Base-by-base conservation (phyloP, 2,888 invertebrate species). In the Geophilus truncorum region DNA sequence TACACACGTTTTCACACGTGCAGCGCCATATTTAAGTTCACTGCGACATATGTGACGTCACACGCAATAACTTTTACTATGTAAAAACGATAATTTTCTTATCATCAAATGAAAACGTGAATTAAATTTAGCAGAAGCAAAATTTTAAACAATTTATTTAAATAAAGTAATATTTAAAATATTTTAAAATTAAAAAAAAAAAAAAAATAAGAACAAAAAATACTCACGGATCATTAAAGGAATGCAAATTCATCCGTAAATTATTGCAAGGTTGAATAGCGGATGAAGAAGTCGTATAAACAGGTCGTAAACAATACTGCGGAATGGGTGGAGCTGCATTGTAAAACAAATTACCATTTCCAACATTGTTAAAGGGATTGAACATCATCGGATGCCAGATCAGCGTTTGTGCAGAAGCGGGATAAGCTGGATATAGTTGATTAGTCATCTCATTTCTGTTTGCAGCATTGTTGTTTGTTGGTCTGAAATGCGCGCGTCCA, bases 221-320 rank as follows among this genome's bases (percentile, higher is more conserved):
- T 70, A 70, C 70, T 70, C 28, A 70, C 70, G 70, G 70, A 70
- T 70, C 28, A 28, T 70, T 70, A 28, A 15, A 70, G 23, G 70
- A 70, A 28, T 23, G 70, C 28, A 70, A 9, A 70, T 70, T 70
- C 28, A 70, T 10, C 4, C 28, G 70, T n/a, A 25, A 25, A n/a
- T 62, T 62, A 23, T 23, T 62, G 57, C 57, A 62, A 21, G 57
- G 1, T 18, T 70, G 70, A 2, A 70, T 28, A 25, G 70, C 70
- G 1, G 70, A 12, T 2, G 23, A 15, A 28, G 70, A 23, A 70
- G 6, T 12, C 25, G 70, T 15, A n/a, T 70, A 70, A 70, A 70
- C 25, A 28, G 70, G 70, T 70, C 70, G 23, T 70, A 70, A 70
- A 70, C 70, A 70, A 15, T 51, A 51, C 51, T 70, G 70, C 10